Base-by-base conservation (phyloP, 2,888 invertebrate genomes). In the Mimachlamys varia region DNA sequence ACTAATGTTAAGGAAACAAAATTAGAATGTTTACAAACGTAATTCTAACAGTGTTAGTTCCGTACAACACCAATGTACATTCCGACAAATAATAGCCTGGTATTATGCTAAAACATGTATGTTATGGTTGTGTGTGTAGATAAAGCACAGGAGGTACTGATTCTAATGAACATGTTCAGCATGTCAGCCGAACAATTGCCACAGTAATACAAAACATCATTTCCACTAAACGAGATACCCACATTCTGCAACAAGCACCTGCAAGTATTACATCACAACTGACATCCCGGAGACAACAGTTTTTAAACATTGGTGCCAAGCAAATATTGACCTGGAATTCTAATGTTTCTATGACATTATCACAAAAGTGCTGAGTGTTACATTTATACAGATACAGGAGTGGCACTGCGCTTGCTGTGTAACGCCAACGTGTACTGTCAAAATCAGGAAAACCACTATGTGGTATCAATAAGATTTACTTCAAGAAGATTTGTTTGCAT, bases 181-280 rank as follows among this genome's bases (percentile, higher is more conserved):
- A 76, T 76, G 27, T 76, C 33, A 33, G 7, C 7, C 27, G 12
- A 33, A 76, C 33, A 27, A 12, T 76, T 76, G 12, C 76, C 76
- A 19, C 22, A 33, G 76, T 33, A 76, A 27, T 33, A 76, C 76
- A 76, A 76, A 33, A 33, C 76, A 76, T 27, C 27, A 76, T 76
- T 76, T 76, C 33, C 5, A 76, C 33, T 76, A 76, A 76, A 76
- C 33, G 33, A 76, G 33, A 76, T 76, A 15, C 76, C 27, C 76
- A 76, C 76, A 76, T 76, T 76, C 76, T 27, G 76, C 27, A 76
- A 76, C 76, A 76, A 76, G 76, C 76, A 76, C 76, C 76, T 76
- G 76, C 76, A 76, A 27, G 33, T 76, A 76, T 76, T 33, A 76
- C 76, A 76, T 76, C 76, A 76, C 76, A 76, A 33, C 53, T 33